These are phyloP conservation scores for Fratercula arctica DNA, from an alignment of 2,797 vertebrate genomes.

Conservation along the genomic window DNA sequence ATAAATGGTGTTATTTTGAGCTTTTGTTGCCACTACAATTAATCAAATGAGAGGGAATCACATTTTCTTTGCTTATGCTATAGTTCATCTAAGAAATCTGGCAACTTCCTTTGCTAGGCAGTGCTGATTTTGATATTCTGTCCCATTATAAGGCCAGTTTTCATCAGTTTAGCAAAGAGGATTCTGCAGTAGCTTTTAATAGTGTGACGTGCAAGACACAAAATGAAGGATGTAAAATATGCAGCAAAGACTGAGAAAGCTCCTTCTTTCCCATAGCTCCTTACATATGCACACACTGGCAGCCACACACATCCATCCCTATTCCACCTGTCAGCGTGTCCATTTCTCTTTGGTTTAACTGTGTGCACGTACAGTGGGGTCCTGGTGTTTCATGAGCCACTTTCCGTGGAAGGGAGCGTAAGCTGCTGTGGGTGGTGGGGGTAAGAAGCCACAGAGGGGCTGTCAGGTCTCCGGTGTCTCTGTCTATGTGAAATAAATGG, in stretches of 20 bases:
- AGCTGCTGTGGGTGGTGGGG: neutral
- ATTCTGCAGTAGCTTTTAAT: neutral
- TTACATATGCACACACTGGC: neutral
- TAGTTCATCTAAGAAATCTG: neutral
- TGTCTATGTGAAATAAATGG: neutral
- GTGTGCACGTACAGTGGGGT: fast-evolving
- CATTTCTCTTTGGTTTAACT: neutral
- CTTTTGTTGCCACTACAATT: conserved; percentile 53
- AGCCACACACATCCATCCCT: neutral
- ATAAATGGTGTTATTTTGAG: conserved; percentile 45
- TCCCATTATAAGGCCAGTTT: neutral
- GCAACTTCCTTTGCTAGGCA: neutral
- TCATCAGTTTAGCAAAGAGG: neutral
- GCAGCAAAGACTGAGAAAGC: neutral
- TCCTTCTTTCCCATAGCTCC: neutral
- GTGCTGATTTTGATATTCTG: neutral
- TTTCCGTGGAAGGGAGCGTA: neutral
- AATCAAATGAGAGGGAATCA: conserved; percentile 33
- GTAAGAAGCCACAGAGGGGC: neutral
- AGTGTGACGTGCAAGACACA: neutral
- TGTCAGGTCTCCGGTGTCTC: neutral
- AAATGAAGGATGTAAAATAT: neutral
- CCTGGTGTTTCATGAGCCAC: neutral
- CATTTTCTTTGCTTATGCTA: neutral
- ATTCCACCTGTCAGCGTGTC: fast-evolving